Conservation (phyloP, 2,888 invertebrate species). For the Drosophila suboccidentalis region DNA sequence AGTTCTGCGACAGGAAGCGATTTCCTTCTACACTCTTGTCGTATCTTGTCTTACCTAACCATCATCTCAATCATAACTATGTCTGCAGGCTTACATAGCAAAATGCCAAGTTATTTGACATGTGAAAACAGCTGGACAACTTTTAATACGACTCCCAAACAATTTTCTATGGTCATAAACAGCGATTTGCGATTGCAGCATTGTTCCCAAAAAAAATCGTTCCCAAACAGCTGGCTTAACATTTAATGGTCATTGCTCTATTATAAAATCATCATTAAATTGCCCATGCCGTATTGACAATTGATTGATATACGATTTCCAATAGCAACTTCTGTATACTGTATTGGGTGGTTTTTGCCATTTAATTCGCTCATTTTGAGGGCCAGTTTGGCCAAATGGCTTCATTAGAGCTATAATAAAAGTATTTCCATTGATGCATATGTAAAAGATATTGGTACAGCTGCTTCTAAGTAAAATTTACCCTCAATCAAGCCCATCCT, state of each 20-base stretch:
- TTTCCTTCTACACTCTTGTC: slow-evolving; percentile 26
- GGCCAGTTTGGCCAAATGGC: slow-evolving; percentile 44
- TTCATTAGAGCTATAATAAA: slow-evolving; percentile 43
- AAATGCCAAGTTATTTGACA: slow-evolving; percentile 66
- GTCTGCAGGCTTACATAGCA: slow-evolving; percentile 11
- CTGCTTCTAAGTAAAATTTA: slow-evolving; percentile 30
- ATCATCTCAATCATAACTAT: slow-evolving; percentile 14
- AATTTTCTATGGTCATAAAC: slow-evolving; percentile 74
- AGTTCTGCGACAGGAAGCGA: slow-evolving; percentile 67
- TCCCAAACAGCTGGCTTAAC: slow-evolving; percentile 51
- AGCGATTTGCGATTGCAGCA: slow-evolving; percentile 50
- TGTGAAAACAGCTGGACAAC: slow-evolving; percentile 51
- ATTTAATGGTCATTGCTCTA: slow-evolving; percentile 48
- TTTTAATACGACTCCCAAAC: slow-evolving; percentile 48
- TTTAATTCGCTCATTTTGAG: slow-evolving; percentile 25
- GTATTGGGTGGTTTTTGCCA: slow-evolving; percentile 16
- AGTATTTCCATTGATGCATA: neutral
- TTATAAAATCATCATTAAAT: slow-evolving; percentile 65
- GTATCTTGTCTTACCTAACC: slow-evolving; percentile 20
- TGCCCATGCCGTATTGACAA: slow-evolving; percentile 44
- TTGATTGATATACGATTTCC: slow-evolving; percentile 68
- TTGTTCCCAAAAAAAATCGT: slow-evolving; percentile 27
- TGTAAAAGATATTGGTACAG: slow-evolving; percentile 21
- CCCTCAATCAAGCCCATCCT: slow-evolving; percentile 10
- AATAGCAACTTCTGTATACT: neutral